These are phyloP conservation scores for Ethmia dodecea DNA, from an alignment of 2,888 invertebrate species.

Conservation along the genomic window DNA sequence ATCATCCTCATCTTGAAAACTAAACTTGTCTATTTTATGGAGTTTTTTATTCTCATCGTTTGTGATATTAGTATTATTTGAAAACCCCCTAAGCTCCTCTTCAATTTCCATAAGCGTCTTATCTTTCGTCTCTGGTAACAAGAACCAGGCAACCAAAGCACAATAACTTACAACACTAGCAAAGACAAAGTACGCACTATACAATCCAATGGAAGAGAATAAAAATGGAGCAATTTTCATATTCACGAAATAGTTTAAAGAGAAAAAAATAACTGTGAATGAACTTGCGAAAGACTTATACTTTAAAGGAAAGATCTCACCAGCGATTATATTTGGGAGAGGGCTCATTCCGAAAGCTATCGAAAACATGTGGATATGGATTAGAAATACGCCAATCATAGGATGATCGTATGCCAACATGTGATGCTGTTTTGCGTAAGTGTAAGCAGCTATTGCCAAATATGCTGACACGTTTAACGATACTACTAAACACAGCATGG, in stretches of 20 bases:
- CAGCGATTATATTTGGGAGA: slow-evolving; percentile 82
- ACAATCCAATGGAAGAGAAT: slow-evolving; percentile 78
- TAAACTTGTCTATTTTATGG: no score
- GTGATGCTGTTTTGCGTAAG: slow-evolving; percentile 38
- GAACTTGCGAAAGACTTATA: slow-evolving; percentile 79
- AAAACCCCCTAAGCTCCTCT: slow-evolving; percentile 22
- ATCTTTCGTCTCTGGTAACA: slow-evolving; percentile 22
- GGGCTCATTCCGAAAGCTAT: slow-evolving; percentile 78
- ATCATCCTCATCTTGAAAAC: no score
- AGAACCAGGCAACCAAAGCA: slow-evolving; percentile 7
- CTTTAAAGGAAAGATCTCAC: slow-evolving; percentile 80
- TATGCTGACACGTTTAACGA: slow-evolving; percentile 73
- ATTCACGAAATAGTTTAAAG: slow-evolving; percentile 74
- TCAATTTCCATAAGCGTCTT: slow-evolving; percentile 22
- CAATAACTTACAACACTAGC: slow-evolving; percentile 18
- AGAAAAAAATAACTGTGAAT: slow-evolving; percentile 75
- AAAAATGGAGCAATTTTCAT: slow-evolving; percentile 30
- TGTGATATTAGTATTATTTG: no score
- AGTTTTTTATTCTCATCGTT: no score
- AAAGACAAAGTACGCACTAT: slow-evolving; percentile 71
- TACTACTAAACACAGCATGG: slow-evolving; percentile 76
- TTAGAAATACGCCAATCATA: slow-evolving; percentile 63
- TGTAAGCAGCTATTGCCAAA: slow-evolving; percentile 61
- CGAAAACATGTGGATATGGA: slow-evolving; percentile 73
- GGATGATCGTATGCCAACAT: slow-evolving; percentile 37